Evolutionary conservation across 2,113 vertebrate species (phyloP), one percentile per base, ranked within the genome.

Genomic region (Scolopax mira): DNA sequence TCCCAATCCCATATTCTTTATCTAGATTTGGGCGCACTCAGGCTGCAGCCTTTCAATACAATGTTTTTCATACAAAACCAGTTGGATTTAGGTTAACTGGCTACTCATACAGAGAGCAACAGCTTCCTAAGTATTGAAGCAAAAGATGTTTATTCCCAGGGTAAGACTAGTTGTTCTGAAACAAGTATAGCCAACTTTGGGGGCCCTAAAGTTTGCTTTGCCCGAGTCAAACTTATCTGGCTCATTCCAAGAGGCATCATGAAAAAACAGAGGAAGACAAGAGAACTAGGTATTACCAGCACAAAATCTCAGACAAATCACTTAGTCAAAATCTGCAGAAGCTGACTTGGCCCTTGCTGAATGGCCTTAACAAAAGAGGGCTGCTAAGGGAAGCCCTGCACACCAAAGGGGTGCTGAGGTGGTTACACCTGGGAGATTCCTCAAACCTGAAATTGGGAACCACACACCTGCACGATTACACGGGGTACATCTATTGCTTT

Each of bases 401-500:
- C 5, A 80, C 28, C 18, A 18, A 67, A 66, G 35, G 10, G 7
- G 57, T 70, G 42, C 31, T 25, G 13, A 74, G 8, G 35, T 7
- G 6, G 11, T 35, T 71, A 31, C 7, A 25, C 4, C 18, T 24
- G 11, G 69, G 58, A 75, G 18, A 28, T 17, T 82, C 35, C 17
- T 52, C 18, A 33, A 1, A 18, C 15, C 18, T 21, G 22, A 72
- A 80, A 1, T 25, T 19, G 66, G 46, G 41, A 81, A 44, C 31
- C 19, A 44, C 11, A 41, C 19, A 73, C 23, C 13, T 55, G 23
- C 31, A 60, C 1, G 6, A 13, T 48, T 69, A 54, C 55, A 62
- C 7, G 19, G 25, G 0, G 2, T 54, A 46, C 0, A 0, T 18
- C 19, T 61, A 5, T 24, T n/a, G 54, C 51, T 46, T 19, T 31